These are phyloP conservation scores for Larimichthys crocea DNA, from an alignment of 2,113 vertebrate genomes.

Conservation along the genomic window DNA sequence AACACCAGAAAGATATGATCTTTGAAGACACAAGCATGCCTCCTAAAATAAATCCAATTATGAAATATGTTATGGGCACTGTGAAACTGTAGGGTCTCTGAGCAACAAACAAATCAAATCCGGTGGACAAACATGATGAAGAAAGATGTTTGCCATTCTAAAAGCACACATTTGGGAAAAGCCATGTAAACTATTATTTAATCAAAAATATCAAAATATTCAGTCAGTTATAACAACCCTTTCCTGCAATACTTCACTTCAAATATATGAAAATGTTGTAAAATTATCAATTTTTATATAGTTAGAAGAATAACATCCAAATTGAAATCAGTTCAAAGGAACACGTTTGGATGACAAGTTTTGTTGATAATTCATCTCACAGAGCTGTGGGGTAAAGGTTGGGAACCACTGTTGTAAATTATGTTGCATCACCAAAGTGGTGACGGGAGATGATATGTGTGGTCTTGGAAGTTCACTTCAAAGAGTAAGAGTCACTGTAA, in stretches of 20 bases:
- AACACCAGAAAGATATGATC: not conserved
- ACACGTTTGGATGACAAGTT: not conserved
- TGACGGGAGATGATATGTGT: conserved; percentile 3
- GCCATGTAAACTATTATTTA: not conserved
- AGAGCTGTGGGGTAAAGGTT: not conserved
- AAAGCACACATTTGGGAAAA: not conserved
- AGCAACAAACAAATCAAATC: conserved; percentile 28
- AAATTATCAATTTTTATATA: not conserved
- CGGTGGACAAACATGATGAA: not conserved
- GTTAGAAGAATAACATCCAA: not conserved
- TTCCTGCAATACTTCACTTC: not conserved
- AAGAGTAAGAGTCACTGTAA: conserved; percentile 23
- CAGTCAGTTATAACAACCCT: no score
- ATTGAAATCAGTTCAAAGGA: not conserved
- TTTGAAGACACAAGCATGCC: not conserved
- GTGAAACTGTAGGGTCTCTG: not conserved
- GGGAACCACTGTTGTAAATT: no score
- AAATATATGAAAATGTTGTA: not conserved
- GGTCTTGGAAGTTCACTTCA: conserved; percentile 35
- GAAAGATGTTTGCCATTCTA: not conserved
- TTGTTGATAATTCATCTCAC: not conserved
- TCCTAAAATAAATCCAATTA: conserved; percentile 22
- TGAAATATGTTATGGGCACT: not conserved
- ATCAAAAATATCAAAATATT: no score
- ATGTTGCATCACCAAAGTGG: not conserved